Evolutionary conservation across 2,113 vertebrate genomes (phyloP), one percentile per base, ranked within the genome.

Genomic region (Ophthalmolycus amberensis): DNA sequence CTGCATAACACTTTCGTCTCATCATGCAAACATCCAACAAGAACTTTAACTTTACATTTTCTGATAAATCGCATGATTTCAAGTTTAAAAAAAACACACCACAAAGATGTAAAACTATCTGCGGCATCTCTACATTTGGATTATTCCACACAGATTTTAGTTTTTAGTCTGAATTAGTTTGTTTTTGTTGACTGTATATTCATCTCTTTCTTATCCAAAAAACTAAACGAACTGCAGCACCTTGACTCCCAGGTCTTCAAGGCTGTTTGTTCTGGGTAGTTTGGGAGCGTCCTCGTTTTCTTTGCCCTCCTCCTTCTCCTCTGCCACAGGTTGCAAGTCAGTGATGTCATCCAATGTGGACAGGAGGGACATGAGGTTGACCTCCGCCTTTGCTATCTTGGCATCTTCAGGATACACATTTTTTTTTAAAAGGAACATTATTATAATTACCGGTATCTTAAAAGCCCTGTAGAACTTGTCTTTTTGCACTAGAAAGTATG

Each of bases 201-300:
- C n/a, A 12, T 20, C 5, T 29, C 7, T 54, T 67, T 48, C 20
- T 50, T 56, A 40, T 38, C 14, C 20, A 58, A 38, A 34, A 68
- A 56, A 72, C 32, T 1, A 72, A 48, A 38, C 29, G 42, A 27
- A 34, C 4, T 70, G 2, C 11, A 22, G 37, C 79, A 95, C 97
- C 95, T 96, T 95, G 74, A 98, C 94, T 65, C 96, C 97, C 22
- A 98, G 89, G 34, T 97, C 96, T 79, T 98, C 97, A 22, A 98
- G 90, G 74, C 97, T 98, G 95, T 96, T 97, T 11, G 95, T 95
- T 87, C 96, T 92, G 8, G 86, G 93, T 56, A 96, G 82, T 77
- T 93, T 77, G 3, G 84, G 56, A 10, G 82, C 54, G 22, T 92
- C 88, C 25, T 67, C 63, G 16, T 52, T 60, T 66, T 29, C 73